Evolutionary conservation across 2,888 invertebrate genomes (phyloP), one percentile per base, ranked within the genome.

Genomic region (Drosophila pseudotakahashii): DNA sequence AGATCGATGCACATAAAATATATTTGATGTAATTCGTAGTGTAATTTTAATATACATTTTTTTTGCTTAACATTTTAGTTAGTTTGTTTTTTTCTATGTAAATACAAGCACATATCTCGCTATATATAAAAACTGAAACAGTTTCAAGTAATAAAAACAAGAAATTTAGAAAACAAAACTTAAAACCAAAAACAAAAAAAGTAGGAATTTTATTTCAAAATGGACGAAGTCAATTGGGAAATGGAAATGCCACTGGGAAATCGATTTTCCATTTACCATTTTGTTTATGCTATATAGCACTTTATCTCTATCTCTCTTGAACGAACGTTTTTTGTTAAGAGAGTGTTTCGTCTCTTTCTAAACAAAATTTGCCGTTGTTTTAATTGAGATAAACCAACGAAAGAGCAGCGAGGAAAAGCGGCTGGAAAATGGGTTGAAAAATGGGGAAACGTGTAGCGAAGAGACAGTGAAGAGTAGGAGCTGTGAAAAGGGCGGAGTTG

Each of bases 321-420:
- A 23, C 42, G 14, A 7, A n/a, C 37, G 47, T 34, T 26, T 14
- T 45, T 23, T n/a, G 13, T 50, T 11, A 41, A 32, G 30, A 32
- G 30, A 30, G 2, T 13, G 14, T 7, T 13, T 14, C 19, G 9
- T 61, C 58, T 53, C 47, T 60, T 48, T 70, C 47, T 81, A 87
- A 88, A 88, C 81, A 82, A 79, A 76, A 69, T 81, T 59, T 79
- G 87, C 81, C 84, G 63, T 70, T 68, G 57, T 32, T 66, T 82
- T 75, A 77, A 86, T 88, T 88, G 72, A 73, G 75, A 73, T 71
- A 69, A 71, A 58, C 87, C 77, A 86, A 86, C 83, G 81, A 88
- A 88, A 79, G 82, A 88, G 77, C 44, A 37, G 32, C 72, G n/a
- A 26, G 16, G 11, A 54, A 32, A 34, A 30, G 6, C 26, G 48